Evolutionary conservation across 2,888 invertebrate species (phyloP), one percentile per base, ranked within the genome.

Genomic region (Dugesia japonica): DNA sequence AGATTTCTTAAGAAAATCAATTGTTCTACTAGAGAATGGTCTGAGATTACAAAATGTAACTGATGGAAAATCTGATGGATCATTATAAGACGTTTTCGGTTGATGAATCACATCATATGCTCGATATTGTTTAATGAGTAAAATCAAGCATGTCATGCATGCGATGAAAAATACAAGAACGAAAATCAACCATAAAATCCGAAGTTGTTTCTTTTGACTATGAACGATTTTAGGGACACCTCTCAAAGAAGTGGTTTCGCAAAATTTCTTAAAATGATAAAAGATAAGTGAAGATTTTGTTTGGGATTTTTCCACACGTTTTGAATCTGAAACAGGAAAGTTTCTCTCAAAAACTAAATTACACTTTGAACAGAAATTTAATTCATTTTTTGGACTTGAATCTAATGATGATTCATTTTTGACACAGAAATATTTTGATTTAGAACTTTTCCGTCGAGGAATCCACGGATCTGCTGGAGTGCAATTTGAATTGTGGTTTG

Each of bases 181-280:
- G 13, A 76, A 76, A 26, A 71, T 72, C 4, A n/a, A 20, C 76
- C 76, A 76, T 20, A 76, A 20, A 23, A 72, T 15, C 1, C 74
- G 71, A 28, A 42, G 75, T 31, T 33, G 56, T n/a, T 76, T 76
- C 15, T 74, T 71, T 13, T 76, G 26, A 23, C 72, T 76, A 31
- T 76, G 71, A 26, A 76, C 76, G 28, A 76, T 75, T 75, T 33
- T 76, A 0, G 76, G 76, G 1, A 76, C 76, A 23, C 76, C 76
- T 1, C 76, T 56, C 76, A 76, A 28, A 26, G 76, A 76, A 17
- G 76, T 76, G 20, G 76, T 76, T 75, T 76, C 73, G 33, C 76
- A 76, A 38, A 74, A 74, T 20, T 42, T 31, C 7, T 26, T 15
- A 42, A 74, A 74, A 20, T 74, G 74, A 38, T 13, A 38, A 13